Evolutionary conservation across 2,113 vertebrate species (phyloP).

Genomic region (Camarhynchus parvulus): DNA sequence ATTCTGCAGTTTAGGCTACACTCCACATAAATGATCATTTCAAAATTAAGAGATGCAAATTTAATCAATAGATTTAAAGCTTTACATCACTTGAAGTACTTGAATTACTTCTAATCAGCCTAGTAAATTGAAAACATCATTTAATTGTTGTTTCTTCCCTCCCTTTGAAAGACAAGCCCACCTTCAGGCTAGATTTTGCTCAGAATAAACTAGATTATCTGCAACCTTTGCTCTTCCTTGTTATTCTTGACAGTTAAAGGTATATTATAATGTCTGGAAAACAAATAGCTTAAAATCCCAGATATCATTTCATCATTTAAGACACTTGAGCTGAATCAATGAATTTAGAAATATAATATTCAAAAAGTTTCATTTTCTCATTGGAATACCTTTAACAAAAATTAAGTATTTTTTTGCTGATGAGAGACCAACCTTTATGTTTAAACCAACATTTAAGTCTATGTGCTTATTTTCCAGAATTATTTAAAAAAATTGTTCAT

Average conservation of each 20-base stretch:
- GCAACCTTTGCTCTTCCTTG: neutral
- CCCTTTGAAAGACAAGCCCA: constrained; percentile 19
- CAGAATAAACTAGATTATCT: neutral
- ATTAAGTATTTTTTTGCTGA: neutral
- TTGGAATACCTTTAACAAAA: neutral
- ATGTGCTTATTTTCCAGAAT: neutral
- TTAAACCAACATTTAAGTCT: neutral
- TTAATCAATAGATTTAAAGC: constrained; percentile 69
- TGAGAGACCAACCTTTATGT: neutral
- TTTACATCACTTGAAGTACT: constrained; percentile 55
- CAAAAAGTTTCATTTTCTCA: neutral
- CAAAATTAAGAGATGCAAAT: constrained; percentile 71
- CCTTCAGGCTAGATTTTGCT: neutral
- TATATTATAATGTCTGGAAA: neutral
- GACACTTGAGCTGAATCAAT: neutral
- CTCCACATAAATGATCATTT: constrained; percentile 43
- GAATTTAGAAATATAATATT: neutral
- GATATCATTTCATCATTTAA: neutral
- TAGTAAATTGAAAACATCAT: constrained; percentile 30
- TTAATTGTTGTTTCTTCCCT: constrained; percentile 8
- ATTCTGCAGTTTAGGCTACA: constrained; percentile 51
- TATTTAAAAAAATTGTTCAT: rapidly evolving
- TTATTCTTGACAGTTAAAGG: neutral
- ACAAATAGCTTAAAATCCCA: neutral
- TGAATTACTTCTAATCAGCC: constrained; percentile 60